These are phyloP conservation scores for Mactra quadrangularis DNA, from an alignment of 1,140 invertebrate species.

Conservation along the genomic window DNA sequence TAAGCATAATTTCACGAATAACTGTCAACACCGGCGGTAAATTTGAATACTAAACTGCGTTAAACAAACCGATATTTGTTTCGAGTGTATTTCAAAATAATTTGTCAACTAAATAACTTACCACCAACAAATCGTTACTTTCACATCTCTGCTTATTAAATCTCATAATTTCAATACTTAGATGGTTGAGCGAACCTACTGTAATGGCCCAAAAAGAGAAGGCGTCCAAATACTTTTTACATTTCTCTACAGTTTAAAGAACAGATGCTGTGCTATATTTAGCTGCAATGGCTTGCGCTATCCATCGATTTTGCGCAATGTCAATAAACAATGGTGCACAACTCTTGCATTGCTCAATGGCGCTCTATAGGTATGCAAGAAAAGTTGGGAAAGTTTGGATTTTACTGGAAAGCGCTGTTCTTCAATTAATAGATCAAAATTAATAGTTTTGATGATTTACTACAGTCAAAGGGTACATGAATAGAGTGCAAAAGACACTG, in stretches of 20 bases:
- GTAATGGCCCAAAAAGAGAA: no score
- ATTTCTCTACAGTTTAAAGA: constrained; percentile 45
- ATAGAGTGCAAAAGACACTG: constrained; percentile 12
- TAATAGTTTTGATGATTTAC: constrained; percentile 21
- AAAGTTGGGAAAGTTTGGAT: constrained; percentile 53
- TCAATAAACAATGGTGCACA: constrained; percentile 61
- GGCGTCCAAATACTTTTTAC: constrained; percentile 27
- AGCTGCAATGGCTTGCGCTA: constrained; percentile 50
- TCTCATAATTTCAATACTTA: no score
- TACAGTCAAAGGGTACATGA: background rate
- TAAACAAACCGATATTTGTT: no score
- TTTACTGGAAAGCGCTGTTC: constrained; percentile 15
- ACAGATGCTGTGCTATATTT: constrained; percentile 62
- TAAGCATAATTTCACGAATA: no score
- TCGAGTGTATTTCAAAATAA: no score
- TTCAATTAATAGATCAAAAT: constrained; percentile 22
- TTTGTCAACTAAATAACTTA: no score
- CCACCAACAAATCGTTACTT: no score
- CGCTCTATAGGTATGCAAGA: constrained; percentile 61
- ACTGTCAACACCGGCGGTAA: no score
- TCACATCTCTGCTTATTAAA: no score
- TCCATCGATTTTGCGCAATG: constrained; percentile 58
- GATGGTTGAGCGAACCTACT: no score
- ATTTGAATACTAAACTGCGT: no score
- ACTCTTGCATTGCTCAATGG: constrained; percentile 49